Conservation (phyloP, 2,113 vertebrate species). For the Sinocyclocheilus anophthalmus region DNA sequence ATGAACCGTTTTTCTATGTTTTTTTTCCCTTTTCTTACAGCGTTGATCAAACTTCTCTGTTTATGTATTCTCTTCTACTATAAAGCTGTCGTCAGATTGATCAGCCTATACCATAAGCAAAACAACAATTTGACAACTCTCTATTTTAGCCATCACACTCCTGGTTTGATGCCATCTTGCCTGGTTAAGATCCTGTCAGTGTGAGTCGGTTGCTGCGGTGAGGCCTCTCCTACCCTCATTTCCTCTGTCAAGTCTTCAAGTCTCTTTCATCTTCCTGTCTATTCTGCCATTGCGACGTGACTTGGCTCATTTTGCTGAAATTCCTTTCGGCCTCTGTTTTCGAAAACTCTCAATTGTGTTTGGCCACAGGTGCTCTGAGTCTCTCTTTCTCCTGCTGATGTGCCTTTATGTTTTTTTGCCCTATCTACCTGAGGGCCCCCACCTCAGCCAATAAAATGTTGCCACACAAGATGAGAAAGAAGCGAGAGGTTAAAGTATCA, state of each 20-base stretch:
- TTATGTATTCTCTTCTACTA: background rate
- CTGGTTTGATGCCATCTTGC: slow-evolving; percentile 62
- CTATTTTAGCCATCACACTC: slow-evolving; percentile 37
- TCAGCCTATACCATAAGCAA: background rate
- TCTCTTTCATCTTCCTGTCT: slow-evolving; percentile 73
- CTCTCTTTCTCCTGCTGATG: slow-evolving; percentile 18
- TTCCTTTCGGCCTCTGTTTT: slow-evolving; percentile 73
- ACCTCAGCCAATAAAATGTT: slow-evolving; percentile 71
- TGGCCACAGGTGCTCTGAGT: slow-evolving; percentile 76
- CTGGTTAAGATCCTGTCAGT: slow-evolving; percentile 77
- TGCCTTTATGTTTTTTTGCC: slow-evolving; percentile 44
- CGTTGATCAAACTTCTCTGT: background rate
- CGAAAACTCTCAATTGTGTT: slow-evolving; percentile 72
- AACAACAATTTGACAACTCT: background rate
- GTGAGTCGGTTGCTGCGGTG: slow-evolving; percentile 65
- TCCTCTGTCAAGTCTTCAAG: slow-evolving; percentile 65
- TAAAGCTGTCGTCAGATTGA: too few species aligned
- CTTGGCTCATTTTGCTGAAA: slow-evolving; percentile 75
- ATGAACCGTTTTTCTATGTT: background rate
- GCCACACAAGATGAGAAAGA: slow-evolving; percentile 70
- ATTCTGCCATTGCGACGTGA: slow-evolving; percentile 71
- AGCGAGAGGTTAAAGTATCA: slow-evolving; percentile 64
- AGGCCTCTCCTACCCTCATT: slow-evolving; percentile 69
- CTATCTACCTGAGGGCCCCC: slow-evolving; percentile 48
- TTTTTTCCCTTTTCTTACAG: background rate